A percentile compares a stretch with the other conserved stretches of the same genome.
Evolutionary conservation across 2,113 vertebrate genomes (phyloP).

Genomic region (Anguilla japonica): DNA sequence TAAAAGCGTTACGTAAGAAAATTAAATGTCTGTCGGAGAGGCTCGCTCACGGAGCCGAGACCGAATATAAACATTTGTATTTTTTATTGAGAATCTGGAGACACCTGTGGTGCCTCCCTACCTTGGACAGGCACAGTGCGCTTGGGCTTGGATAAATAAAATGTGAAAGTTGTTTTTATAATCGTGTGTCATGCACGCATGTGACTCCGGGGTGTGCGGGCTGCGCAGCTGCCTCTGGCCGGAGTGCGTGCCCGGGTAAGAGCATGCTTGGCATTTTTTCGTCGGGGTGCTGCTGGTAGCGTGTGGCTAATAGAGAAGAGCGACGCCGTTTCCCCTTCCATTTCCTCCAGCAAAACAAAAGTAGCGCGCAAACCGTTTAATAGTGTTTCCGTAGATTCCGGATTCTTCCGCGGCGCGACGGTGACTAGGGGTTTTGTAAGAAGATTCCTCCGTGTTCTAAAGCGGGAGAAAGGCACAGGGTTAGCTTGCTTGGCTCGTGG

Average conservation of each 20-base stretch:
- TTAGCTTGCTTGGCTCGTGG: neutral
- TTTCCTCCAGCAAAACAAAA: neutral
- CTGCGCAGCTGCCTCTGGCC: constrained; percentile 52
- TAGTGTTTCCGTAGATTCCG: neutral
- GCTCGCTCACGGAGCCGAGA: neutral
- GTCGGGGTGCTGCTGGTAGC: constrained; percentile 63
- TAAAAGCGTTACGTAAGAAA: neutral
- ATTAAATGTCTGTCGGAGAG: neutral
- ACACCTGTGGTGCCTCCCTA: neutral
- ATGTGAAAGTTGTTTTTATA: neutral
- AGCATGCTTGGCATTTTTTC: constrained; percentile 64
- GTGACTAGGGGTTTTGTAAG: too few species aligned
- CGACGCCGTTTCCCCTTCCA: neutral
- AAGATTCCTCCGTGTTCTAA: neutral
- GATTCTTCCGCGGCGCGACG: neutral
- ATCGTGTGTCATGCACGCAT: neutral
- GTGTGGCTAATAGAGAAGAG: constrained; percentile 32
- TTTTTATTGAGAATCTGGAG: neutral
- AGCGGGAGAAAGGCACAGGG: too few species aligned
- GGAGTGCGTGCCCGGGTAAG: constrained; percentile 55
- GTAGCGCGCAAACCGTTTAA: neutral
- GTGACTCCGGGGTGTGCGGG: constrained; percentile 39
- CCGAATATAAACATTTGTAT: neutral
- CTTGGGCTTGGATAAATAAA: neutral
- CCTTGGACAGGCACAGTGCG: neutral